Conservation (phyloP, 2,888 invertebrate genomes). For the Anthrax anthrax region DNA sequence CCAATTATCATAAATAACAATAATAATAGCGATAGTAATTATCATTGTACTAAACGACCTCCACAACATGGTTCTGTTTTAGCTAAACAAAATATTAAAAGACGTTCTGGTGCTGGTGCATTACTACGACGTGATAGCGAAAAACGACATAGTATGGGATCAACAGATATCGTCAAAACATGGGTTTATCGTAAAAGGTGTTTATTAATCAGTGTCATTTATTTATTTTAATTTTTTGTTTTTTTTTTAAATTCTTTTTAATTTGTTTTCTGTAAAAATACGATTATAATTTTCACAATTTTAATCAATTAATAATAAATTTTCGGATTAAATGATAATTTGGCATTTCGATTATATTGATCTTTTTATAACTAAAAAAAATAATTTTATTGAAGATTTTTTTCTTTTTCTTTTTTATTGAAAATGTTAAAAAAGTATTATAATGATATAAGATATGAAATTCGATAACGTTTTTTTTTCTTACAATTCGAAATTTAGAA, state of each 20-base stretch:
- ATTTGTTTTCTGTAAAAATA: neutral
- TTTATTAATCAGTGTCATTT: neutral
- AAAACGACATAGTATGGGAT: conserved; percentile 7
- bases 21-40: neutral
- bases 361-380: too few species aligned
- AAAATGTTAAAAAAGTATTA: too few species aligned
- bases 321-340: neutral
- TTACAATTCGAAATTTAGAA: too few species aligned
- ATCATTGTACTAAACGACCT: conserved; percentile 2
- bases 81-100: neutral
- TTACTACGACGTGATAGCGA: neutral
- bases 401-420: too few species aligned
- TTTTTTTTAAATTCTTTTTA: neutral
- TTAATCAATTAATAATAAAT: neutral
- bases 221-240: neutral
- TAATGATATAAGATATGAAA: too few species aligned
- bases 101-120: conserved; percentile 1
- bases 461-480: too few species aligned
- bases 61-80: conserved; percentile 4
- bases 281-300: neutral
- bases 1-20: neutral
- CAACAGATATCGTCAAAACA: conserved; percentile 13
- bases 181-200: conserved; percentile 13
- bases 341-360: too few species aligned
- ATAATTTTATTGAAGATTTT: too few species aligned